Percentiles rank a stretch among this genome's conserved stretches.
phyloP scores from a whole-genome alignment of 1,140 invertebrate genomes.

The Cherax destructor region DNA sequence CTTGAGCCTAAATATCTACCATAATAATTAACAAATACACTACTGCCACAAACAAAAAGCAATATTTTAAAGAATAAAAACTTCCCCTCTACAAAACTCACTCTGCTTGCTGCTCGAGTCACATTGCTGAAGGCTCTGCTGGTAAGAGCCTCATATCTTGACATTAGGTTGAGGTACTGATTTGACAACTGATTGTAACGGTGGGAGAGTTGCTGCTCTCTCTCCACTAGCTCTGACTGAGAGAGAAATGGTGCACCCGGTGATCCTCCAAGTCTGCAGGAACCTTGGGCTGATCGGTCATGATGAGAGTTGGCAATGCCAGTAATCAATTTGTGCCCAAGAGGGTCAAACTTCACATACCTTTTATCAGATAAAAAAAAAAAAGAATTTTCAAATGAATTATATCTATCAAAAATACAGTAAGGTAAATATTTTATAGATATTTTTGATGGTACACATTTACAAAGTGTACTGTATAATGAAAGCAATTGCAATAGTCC shows the following conservation, averaged over 20 bases:
- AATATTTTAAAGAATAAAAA: too few species aligned
- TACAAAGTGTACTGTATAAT: too few species aligned
- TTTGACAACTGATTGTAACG: conserved; percentile 77
- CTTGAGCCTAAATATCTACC: neutral
- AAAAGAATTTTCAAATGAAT: neutral
- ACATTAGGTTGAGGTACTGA: conserved; percentile 73
- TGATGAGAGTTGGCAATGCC: conserved; percentile 83
- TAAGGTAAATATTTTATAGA: too few species aligned
- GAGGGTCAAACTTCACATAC: conserved; percentile 89
- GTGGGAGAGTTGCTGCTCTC: conserved; percentile 77
- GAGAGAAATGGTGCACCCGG: conserved; percentile 27
- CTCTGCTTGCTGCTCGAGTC: neutral
- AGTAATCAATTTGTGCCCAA: conserved; percentile 89
- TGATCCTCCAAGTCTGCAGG: neutral
- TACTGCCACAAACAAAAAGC: too few species aligned
- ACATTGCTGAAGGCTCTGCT: conserved; percentile 24
- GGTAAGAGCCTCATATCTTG: conserved; percentile 54
- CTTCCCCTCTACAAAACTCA: neutral
- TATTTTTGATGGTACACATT: too few species aligned
- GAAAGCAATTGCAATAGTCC: too few species aligned
- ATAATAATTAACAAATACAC: neutral
- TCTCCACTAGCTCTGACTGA: conserved; percentile 75
- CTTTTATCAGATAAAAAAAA: conserved; percentile 75
- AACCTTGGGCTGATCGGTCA: neutral
- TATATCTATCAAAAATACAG: too few species aligned